Evolutionary conservation across 2,888 invertebrate genomes (phyloP).

Genomic region (Merodon equestris): DNA sequence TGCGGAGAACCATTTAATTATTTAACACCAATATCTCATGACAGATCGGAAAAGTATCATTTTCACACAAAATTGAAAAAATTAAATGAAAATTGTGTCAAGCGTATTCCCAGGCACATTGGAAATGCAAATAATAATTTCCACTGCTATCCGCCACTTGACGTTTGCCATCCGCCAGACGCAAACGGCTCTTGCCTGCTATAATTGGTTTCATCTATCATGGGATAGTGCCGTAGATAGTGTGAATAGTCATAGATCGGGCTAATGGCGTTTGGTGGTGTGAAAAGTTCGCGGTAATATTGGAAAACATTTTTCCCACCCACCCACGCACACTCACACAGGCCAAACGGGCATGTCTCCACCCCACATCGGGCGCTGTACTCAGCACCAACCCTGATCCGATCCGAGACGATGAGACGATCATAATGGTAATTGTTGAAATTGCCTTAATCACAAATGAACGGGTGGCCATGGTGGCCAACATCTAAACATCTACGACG

Average conservation of each 20-base stretch:
- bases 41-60: conserved; percentile 55
- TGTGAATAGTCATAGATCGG: conserved; percentile 52
- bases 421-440: conserved; percentile 52
- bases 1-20: conserved; percentile 63
- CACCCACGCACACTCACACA: conserved; percentile 48
- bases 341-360: not conserved
- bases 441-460: conserved; percentile 58
- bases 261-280: conserved; percentile 34
- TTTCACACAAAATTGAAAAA: conserved; percentile 34
- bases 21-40: conserved; percentile 55
- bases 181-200: conserved; percentile 28
- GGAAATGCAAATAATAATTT: conserved; percentile 49
- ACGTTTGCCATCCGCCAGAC: conserved; percentile 36
- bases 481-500: no score
- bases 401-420: conserved; percentile 17
- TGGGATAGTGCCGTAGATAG: conserved; percentile 33
- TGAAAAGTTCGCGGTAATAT: conserved; percentile 54
- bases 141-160: no score
- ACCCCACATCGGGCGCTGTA: not conserved
- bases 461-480: conserved; percentile 29
- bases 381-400: not conserved
- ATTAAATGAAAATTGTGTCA: conserved; percentile 57
- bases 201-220: conserved; percentile 51
- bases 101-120: conserved; percentile 66
- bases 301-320: conserved; percentile 55